Evolutionary conservation across 2,888 invertebrate species (phyloP).

Genomic region (Agrotis ipsilon): DNA sequence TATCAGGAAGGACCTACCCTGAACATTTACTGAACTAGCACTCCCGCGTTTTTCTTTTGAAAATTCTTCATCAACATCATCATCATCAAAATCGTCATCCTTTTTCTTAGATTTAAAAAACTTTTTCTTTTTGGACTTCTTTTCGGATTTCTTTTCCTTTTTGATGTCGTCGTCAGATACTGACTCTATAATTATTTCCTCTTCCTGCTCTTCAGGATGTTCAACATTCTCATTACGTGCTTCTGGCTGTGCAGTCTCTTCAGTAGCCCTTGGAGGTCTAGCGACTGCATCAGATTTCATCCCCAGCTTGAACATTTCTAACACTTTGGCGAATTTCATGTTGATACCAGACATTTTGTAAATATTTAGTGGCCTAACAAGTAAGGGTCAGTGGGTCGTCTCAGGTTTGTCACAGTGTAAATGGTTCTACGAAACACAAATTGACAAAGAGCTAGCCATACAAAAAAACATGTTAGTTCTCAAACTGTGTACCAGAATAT

Average conservation of each 20-base stretch:
- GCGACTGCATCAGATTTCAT: constrained; percentile 90
- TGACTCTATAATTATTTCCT: constrained; percentile 76
- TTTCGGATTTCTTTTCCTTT: constrained; percentile 73
- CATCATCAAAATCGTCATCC: constrained; percentile 31
- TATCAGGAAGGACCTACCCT: constrained; percentile 73
- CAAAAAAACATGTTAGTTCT: constrained; percentile 11
- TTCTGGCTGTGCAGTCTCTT: constrained; percentile 52
- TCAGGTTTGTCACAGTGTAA: not conserved
- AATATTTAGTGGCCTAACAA: constrained; percentile 9
- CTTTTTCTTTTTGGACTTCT: constrained; percentile 74
- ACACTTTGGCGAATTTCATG: constrained; percentile 71
- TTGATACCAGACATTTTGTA: constrained; percentile 70
- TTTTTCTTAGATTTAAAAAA: constrained; percentile 69
- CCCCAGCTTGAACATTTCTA: constrained; percentile 82
- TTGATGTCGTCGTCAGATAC: constrained; percentile 69
- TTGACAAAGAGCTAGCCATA: constrained; percentile 46
- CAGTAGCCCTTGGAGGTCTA: constrained; percentile 82
- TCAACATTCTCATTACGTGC: constrained; percentile 71
- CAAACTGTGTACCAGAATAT: not conserved
- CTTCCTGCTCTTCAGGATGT: constrained; percentile 65
- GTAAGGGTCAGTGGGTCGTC: no score
- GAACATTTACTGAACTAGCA: constrained; percentile 80
- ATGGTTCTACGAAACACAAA: constrained; percentile 35
- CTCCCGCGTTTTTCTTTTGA: constrained; percentile 64
- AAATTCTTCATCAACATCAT: constrained; percentile 57